A percentile compares a stretch with the other conserved stretches of the same genome.
phyloP scores from a whole-genome alignment of 2,888 invertebrate species.

The Eristalis tenax region DNA sequence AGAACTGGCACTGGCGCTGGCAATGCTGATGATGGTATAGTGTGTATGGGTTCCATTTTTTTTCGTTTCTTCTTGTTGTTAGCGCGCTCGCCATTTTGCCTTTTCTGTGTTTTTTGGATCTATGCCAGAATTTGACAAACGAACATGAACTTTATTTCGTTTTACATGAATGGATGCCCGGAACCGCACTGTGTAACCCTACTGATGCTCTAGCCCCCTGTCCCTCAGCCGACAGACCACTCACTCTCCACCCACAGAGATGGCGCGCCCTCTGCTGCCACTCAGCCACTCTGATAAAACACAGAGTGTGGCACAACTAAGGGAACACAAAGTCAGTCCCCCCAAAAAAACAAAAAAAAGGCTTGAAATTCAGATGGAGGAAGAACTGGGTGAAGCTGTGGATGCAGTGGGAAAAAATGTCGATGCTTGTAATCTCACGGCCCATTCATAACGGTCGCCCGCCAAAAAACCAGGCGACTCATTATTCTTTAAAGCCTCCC shows the following conservation, averaged over 20 bases:
- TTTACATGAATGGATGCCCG: constrained; percentile 72
- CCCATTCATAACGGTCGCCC: constrained; percentile 69
- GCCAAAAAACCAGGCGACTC: constrained; percentile 69
- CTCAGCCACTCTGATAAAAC: constrained; percentile 48
- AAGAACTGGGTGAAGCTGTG: background rate
- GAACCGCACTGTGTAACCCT: constrained; percentile 65
- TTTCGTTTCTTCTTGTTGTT: background rate
- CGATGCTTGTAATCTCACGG: constrained; percentile 71
- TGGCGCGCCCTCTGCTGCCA: background rate
- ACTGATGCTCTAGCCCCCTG: background rate
- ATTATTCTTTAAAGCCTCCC: constrained; percentile 60
- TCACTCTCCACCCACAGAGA: background rate
- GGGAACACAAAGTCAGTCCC: constrained; percentile 16
- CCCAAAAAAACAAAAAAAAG: background rate
- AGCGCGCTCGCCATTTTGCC: constrained; percentile 61
- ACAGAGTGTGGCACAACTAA: constrained; percentile 50
- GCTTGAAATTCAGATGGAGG: background rate
- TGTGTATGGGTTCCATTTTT: constrained; percentile 36
- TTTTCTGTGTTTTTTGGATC: constrained; percentile 66
- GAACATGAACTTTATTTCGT: constrained; percentile 72
- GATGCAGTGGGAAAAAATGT: constrained; percentile 69
- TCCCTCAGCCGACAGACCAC: background rate
- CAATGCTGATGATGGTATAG: constrained; percentile 14
- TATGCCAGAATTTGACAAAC: constrained; percentile 71
- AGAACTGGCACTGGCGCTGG: background rate